Evolutionary conservation across 2,113 vertebrate species (phyloP), one percentile per base, ranked within the genome.

Genomic region (Theristicus caerulescens): DNA sequence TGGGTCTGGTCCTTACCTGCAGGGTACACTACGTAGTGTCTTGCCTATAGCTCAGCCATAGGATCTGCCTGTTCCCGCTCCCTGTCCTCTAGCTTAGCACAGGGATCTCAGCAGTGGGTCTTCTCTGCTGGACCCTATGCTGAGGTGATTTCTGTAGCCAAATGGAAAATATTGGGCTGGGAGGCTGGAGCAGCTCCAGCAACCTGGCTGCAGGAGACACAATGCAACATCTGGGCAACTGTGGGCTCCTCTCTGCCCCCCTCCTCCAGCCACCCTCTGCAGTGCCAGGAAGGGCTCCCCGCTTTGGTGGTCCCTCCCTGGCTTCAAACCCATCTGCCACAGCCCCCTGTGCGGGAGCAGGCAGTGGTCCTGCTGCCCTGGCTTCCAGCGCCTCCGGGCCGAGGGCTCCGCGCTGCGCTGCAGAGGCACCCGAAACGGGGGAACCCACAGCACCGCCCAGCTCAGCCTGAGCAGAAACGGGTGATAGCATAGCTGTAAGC

Each of bases 401-500:
- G 52, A 62, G 47, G 49, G 10, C 6, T 57, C 55, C 5, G 10
- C 34, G 2, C 18, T 52, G 27, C 0, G 0, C 65, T 40, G 3
- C 4, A 8, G 29, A 31, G 25, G 13, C 26, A 78, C 8, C 36
- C 7, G 2, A 16, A 72, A 32, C 3, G 2, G 10, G 15, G 34
- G 4, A 16, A 55, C 4, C 2, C 2, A 2, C 17, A 16, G 29
- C 62, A 82, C 17, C 76, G 14, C 2, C 7, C 1, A 0, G 34
- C 34, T 58, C 20, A 86, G 64, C 54, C 36, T 6, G 24, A 29
- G 64, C 2, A 25, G 40, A 32, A 46, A 47, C 0, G 8, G 22
- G 10, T n/a, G 25, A 52, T 64, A 12, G 22, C 0, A 0, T 7
- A 66, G n/a, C 47, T 70, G 42, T 46, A 46, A 40, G 46, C 36